phyloP scores from a whole-genome alignment of 2,888 invertebrate genomes.

The Thereva nobilitata region DNA sequence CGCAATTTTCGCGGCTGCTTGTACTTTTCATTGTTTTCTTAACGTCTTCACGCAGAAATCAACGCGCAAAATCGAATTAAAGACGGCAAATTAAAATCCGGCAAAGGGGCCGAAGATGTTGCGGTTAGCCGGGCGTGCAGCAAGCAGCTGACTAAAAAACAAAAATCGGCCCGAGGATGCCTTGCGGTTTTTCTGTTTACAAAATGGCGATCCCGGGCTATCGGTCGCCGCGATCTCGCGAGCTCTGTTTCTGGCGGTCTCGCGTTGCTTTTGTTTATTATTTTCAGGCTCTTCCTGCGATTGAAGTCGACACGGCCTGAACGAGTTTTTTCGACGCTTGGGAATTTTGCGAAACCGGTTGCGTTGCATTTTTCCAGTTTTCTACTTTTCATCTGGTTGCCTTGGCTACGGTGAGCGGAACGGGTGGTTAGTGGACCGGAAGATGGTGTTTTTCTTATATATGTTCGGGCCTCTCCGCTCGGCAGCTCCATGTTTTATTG shows the following conservation, averaged over 20 bases:
- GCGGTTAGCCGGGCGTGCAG: constrained; percentile 15
- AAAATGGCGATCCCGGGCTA: constrained; percentile 8
- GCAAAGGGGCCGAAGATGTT: neutral
- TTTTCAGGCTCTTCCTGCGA: constrained; percentile 19
- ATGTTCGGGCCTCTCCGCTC: too few relatives aligned
- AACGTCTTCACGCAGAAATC: too few relatives aligned
- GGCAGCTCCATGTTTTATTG: constrained; percentile 8
- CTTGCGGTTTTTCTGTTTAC: constrained; percentile 32
- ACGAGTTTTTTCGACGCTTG: constrained; percentile 15
- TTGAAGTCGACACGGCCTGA: constrained; percentile 17
- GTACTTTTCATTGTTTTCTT: too few relatives aligned
- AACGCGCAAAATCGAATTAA: too few relatives aligned
- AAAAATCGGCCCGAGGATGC: constrained; percentile 22
- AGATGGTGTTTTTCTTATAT: constrained; percentile 24
- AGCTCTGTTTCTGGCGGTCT: constrained; percentile 29
- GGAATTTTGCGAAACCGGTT: constrained; percentile 31
- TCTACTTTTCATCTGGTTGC: constrained; percentile 13
- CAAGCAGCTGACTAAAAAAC: neutral
- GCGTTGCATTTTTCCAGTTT: constrained; percentile 27
- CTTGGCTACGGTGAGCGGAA: constrained; percentile 5
- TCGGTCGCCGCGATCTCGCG: constrained; percentile 12
- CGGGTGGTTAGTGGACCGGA: constrained; percentile 33
- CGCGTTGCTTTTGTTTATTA: constrained; percentile 22
- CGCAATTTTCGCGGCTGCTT: too few relatives aligned
- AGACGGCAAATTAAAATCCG: constrained; percentile 18